Evolutionary conservation across 2,113 vertebrate genomes (phyloP), one percentile per base, ranked within the genome.

Genomic region (Prinia subflava): DNA sequence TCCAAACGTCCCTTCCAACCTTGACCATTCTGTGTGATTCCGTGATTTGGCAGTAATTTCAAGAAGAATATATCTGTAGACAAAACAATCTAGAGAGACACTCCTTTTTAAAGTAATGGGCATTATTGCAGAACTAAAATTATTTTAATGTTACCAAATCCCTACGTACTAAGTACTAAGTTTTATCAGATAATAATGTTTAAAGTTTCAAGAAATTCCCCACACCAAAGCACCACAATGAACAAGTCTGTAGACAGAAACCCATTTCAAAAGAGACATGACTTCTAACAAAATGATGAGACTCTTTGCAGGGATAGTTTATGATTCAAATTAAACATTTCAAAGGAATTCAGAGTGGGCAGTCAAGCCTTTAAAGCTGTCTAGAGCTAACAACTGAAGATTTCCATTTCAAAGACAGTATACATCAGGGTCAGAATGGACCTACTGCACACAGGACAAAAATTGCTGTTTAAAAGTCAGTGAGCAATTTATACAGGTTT

Each of bases 271-370:
- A 81, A 94, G 50, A 94, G 79, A 90, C 31, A 33, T 57, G 46
- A 83, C 12, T 2, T 68, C 77, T 83, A 84, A 86, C 33, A 47
- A 87, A 81, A 90, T 60, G 67, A 90, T 53, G 68, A 91, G 59
- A 67, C 46, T 67, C 55, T 89, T 96, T 83, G 28, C 33, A 90
- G 47, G 77, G 76, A 69, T 70, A 55, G 69, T 74, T 96, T 94
- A 80, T 68, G 50, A 90, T 95, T 91, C 76, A 94, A 93, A 87
- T 94, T 89, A 96, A 96, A 37, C 37, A 92, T 94, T 96, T 89
- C 73, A 85, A 95, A 89, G 65, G 75, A 96, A 92, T 92, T 82
- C 60, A 60, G 24, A 85, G 16, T 67, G 42, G 69, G 31, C 74
- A 94, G 81, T 77, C 65, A 87, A 87, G 37, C 27, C 37, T 94